Conservation (phyloP, 2,888 invertebrate species). For the Alentia gelatinosa region DNA sequence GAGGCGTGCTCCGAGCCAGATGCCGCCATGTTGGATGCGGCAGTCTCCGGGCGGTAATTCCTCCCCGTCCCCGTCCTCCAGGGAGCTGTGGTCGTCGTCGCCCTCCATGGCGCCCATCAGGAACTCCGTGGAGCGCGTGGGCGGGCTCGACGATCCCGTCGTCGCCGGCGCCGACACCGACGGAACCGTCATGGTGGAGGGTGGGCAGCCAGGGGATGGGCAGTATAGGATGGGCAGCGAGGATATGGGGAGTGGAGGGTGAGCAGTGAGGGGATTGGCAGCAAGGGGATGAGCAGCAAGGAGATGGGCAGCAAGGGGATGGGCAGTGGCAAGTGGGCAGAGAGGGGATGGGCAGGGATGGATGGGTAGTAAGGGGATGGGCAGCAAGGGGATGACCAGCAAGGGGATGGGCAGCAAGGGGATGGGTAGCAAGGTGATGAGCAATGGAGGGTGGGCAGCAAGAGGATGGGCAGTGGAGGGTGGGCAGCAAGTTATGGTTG, state of each 20-base stretch:
- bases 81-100: neutral
- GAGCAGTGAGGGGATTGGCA: neutral
- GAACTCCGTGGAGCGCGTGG: constrained; percentile 22
- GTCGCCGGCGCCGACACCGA: neutral
- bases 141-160: neutral
- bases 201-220: neutral
- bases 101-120: constrained; percentile 34
- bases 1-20: neutral
- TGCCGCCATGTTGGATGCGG: neutral
- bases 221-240: neutral
- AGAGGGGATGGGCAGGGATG: neutral
- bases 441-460: neutral
- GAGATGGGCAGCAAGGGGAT: neutral
- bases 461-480: neutral
- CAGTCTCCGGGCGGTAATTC: neutral
- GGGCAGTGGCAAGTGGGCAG: neutral
- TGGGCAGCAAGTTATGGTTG: neutral
- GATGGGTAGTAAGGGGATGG: neutral
- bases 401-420: neutral
- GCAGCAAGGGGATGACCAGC: neutral
- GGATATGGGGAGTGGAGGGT: neutral
- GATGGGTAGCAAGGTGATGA: neutral
- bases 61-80: neutral
- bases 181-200: neutral
- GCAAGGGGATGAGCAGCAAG: neutral